Evolutionary conservation across 1,140 invertebrate species (phyloP).

Genomic region (Ceratoteleas bidentatus): DNA sequence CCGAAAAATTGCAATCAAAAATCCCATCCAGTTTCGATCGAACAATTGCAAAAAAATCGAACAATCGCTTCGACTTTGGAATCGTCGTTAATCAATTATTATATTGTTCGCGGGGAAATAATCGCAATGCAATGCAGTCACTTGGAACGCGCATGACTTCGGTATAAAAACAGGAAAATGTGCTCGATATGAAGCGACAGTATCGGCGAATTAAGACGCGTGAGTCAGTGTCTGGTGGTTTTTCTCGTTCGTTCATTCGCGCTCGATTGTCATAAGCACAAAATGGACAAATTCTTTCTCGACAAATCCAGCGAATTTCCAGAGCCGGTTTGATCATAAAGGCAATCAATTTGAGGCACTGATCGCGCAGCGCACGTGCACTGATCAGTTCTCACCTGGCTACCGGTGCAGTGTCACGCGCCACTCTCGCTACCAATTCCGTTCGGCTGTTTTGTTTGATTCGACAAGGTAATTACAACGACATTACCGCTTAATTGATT

Average conservation of each 20-base stretch:
- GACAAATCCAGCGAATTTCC: background rate
- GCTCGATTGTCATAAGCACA: conserved; percentile 12
- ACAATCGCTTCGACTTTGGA: too few species aligned
- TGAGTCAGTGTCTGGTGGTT: too few species aligned
- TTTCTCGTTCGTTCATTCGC: too few species aligned
- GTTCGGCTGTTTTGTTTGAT: background rate
- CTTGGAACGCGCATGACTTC: background rate
- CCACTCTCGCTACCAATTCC: background rate
- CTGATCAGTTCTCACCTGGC: conserved; percentile 30
- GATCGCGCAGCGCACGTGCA: conserved; percentile 2
- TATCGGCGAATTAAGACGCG: conserved; percentile 6
- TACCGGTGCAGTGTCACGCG: conserved; percentile 21
- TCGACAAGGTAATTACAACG: conserved; percentile 11
- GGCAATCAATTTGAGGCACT: conserved; percentile 20
- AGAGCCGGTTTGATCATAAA: conserved; percentile 18
- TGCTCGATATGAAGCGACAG: conserved; percentile 2
- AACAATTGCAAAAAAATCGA: too few species aligned
- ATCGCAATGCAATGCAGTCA: background rate
- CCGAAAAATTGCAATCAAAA: too few species aligned
- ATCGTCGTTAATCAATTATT: too few species aligned
- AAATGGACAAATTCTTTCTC: conserved; percentile 18
- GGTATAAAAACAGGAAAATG: conserved; percentile 6
- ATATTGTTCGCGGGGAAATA: too few species aligned
- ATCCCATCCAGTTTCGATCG: too few species aligned
- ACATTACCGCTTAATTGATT: background rate